phyloP scores from a whole-genome alignment of 2,113 vertebrate genomes.

The Engystomops pustulosus region DNA sequence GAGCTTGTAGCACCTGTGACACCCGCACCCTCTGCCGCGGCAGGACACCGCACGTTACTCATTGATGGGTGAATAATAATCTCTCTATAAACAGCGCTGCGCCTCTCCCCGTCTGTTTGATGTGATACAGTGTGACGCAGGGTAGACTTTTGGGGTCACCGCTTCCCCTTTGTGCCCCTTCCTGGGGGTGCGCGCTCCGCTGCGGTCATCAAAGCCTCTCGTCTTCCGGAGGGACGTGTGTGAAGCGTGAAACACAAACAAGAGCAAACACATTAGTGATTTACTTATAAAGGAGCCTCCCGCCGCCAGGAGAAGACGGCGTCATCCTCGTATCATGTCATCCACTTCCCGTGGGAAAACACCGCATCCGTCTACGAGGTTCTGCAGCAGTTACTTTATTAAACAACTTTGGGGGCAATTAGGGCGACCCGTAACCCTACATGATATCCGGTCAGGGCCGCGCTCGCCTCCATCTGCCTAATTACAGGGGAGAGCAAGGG shows the following conservation, averaged over 20 bases:
- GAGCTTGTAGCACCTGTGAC: too few species aligned
- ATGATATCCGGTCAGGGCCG: neutral
- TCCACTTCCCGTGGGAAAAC: slow-evolving; percentile 43
- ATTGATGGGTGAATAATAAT: neutral
- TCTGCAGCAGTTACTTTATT: neutral
- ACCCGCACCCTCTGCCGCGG: too few species aligned
- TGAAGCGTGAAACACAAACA: slow-evolving; percentile 32
- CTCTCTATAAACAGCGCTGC: neutral
- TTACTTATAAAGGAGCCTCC: slow-evolving; percentile 5
- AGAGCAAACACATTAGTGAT: slow-evolving; percentile 22
- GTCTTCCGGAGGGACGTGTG: neutral
- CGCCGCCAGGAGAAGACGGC: slow-evolving; percentile 4
- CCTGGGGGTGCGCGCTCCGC: neutral
- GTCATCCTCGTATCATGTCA: slow-evolving; percentile 14
- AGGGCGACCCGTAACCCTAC: neutral
- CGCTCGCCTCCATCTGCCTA: neutral
- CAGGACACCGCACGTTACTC: neutral
- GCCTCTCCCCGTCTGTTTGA: neutral
- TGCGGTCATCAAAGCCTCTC: neutral
- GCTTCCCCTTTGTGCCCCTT: slow-evolving; percentile 1
- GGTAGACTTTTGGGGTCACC: slow-evolving; percentile 21
- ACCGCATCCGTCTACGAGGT: neutral
- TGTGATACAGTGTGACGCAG: neutral
- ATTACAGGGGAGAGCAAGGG: neutral
- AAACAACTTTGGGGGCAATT: slow-evolving; percentile 14